Percentiles rank a stretch among this genome's conserved stretches.
phyloP scores from a whole-genome alignment of 2,113 vertebrate species.

The Zosterops pallidus region DNA sequence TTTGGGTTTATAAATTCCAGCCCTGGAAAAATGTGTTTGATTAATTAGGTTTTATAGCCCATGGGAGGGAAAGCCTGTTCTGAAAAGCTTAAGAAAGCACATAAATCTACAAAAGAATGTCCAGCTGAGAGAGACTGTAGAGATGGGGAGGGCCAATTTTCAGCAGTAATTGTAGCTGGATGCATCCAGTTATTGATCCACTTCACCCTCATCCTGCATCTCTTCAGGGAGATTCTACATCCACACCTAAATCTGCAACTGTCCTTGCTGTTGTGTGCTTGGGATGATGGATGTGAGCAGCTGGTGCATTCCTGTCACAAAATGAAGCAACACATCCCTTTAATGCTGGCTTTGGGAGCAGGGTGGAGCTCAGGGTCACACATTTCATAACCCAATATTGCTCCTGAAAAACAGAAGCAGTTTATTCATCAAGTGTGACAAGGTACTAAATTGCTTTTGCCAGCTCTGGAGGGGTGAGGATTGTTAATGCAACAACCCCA shows the following conservation, averaged over 20 bases:
- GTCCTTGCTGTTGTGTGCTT: neutral
- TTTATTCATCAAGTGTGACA: neutral
- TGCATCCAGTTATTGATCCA: neutral
- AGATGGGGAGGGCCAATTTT: neutral
- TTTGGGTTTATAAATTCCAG: neutral
- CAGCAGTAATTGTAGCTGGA: neutral
- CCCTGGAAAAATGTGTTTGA: neutral
- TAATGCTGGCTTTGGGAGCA: neutral
- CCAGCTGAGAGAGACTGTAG: neutral
- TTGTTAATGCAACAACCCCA: neutral
- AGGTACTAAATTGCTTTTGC: neutral
- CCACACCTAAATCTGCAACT: neutral
- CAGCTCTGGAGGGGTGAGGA: neutral
- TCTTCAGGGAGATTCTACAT: neutral
- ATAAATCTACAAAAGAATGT: neutral
- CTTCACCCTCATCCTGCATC: neutral
- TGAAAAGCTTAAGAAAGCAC: neutral
- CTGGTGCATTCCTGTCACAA: neutral
- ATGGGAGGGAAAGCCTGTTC: neutral
- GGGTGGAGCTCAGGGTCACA: neutral
- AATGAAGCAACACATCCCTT: neutral
- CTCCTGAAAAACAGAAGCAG: neutral
- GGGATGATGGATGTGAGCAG: neutral
- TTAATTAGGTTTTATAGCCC: constrained; percentile 12
- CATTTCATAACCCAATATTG: neutral